Evolutionary conservation across 2,888 invertebrate species (phyloP).

Genomic region (Dexiosoma caninum): DNA sequence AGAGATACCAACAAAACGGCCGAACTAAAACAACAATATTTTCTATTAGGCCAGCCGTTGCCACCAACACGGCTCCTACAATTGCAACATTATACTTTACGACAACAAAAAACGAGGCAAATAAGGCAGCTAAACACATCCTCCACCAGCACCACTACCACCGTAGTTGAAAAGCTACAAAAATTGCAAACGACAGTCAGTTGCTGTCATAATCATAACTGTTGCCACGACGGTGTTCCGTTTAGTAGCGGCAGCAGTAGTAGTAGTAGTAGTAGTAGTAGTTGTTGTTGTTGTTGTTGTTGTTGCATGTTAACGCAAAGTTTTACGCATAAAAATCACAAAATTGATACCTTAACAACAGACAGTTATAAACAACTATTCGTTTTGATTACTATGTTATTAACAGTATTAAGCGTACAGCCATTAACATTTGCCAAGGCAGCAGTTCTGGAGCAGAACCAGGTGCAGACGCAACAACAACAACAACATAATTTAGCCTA

Average conservation of each 20-base stretch:
- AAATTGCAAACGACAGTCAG: slow-evolving; percentile 32
- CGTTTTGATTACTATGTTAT: slow-evolving; percentile 62
- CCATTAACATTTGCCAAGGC: slow-evolving; percentile 60
- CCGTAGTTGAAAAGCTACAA: background rate
- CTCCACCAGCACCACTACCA: too few relatives aligned
- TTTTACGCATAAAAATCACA: slow-evolving; percentile 54
- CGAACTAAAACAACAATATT: slow-evolving; percentile 59
- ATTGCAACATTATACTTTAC: slow-evolving; percentile 18
- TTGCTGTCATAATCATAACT: slow-evolving; percentile 54
- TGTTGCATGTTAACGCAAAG: slow-evolving; percentile 55
- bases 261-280: background rate
- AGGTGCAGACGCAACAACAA: background rate
- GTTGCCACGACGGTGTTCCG: slow-evolving; percentile 6
- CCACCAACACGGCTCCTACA: slow-evolving; percentile 36
- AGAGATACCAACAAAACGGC: slow-evolving; percentile 72
- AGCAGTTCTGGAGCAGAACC: slow-evolving; percentile 39
- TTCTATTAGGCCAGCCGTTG: slow-evolving; percentile 53
- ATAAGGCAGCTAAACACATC: slow-evolving; percentile 28
- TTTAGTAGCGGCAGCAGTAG: slow-evolving; percentile 38
- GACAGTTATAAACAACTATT: slow-evolving; percentile 59
- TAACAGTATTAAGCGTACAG: slow-evolving; percentile 65
- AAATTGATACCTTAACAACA: slow-evolving; percentile 58
- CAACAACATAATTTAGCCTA: slow-evolving; percentile 41
- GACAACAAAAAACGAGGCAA: slow-evolving; percentile 10
- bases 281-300: background rate